Base-by-base conservation (phyloP, 2,888 invertebrate species). In the Cotesia congregata region DNA sequence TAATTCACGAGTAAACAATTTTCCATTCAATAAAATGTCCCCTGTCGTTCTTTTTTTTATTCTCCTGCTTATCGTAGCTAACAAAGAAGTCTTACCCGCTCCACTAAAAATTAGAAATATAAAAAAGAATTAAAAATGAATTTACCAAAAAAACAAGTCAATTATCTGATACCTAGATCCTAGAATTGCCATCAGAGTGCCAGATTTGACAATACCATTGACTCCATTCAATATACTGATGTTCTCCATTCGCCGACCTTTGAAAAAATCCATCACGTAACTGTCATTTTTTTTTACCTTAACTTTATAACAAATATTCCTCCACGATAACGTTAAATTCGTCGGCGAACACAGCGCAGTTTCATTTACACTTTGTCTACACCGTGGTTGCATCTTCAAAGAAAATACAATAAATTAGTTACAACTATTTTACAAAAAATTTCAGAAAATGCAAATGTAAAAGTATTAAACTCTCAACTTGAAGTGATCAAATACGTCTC, bases 81-180 rank as follows among this genome's bases (percentile, higher is more conserved):
- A 88, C 1, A 95, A 88, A 65, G 95, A 94, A 60, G 95, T 95
- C 90, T 95, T 95, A 9, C 95, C 95, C 64, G 94, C 93, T 67
- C 95, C 95, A 90, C 95, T 95, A 84, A 85, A 90, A 86, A 74
- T 78, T 72, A 77, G 79, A 76, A 69, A 76, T 69, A 6, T 59
- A 30, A 62, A 60, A 62, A 40, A 15, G 12, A 50, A 50, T 50
- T 50, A 40, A 1, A 72, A 41, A 60, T 15, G 74, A 12, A 59
- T 7, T 7, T 62, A 6, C 62, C 62, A 62, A 15, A 62, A 5
- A 60, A 30, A 2, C 30, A 62, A n/a, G n/a, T 62, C 1, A 62
- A 15, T 68, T 40, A 72, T 39, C 15, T 78, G 17, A 89, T 90
- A 93, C 94, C 94, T 94, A 80, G 93, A 92, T 64, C 95, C 95